Evolutionary conservation across 2,888 invertebrate species (phyloP), one percentile per base, ranked within the genome.

Genomic region (Agelastica alni): DNA sequence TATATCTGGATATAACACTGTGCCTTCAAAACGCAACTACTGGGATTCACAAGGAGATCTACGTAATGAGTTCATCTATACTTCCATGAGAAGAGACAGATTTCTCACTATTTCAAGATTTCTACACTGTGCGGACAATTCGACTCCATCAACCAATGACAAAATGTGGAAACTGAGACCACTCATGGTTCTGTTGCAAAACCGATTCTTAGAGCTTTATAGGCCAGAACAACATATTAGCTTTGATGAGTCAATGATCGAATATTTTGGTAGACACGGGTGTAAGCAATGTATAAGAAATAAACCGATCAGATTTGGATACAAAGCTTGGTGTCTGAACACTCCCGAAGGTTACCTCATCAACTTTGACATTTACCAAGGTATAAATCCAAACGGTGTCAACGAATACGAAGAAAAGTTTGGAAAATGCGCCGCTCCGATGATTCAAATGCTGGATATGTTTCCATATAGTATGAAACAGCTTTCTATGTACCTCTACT

Each of bases 251-350:
- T 17, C 18, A 9, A 34, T 34, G 14, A 34, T 34, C 14, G 32
- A 7, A 13, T 18, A 45, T 18, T 42, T 30, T n/a, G 46, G 34
- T 14, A 26, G 26, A 39, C 48, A 48, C 26, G 37, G 48, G 4
- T 37, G 37, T 26, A 28, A 48, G 16, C 48, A 48, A 28, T 48
- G 62, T 52, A 56, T 70, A 4, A 57, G 59, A 37, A 42, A 34
- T 26, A 52, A 58, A 58, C 55, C 58, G 3, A 44, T 55, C 22
- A 5, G 43, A 18, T 51, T 51, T 13, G 51, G 51, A 6, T 51
- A 45, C n/a, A 45, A 45, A 10, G 26, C 22, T 9, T 42, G 42
- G 42, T 42, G 12, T 26, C 22, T 42, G 13, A 60, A 22, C 13
- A 26, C 43, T 26, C 18, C 30, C 10, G 17, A 17, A 18, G 47